A percentile compares a stretch with the other conserved stretches of the same genome.
Conservation (phyloP, 2,888 invertebrate species). For the Heliconius ethilla region DNA sequence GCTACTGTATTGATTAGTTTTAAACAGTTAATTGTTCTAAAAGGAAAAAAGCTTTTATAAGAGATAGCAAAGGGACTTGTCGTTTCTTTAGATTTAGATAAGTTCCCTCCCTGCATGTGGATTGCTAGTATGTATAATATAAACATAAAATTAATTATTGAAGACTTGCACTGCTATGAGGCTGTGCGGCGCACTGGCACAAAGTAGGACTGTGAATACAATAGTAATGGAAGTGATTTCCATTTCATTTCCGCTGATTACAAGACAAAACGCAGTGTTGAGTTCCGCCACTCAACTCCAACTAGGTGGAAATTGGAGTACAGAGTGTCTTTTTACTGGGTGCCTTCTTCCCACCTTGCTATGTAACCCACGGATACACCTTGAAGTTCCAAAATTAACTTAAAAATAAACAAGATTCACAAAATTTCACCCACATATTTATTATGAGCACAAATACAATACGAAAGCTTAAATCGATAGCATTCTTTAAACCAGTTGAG, state of each 20-base stretch:
- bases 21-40: background rate
- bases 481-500: slow-evolving; percentile 31
- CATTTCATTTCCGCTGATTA: background rate
- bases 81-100: too few species aligned
- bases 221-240: background rate
- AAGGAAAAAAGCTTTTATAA: too few species aligned
- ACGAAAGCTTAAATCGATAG: slow-evolving; percentile 28
- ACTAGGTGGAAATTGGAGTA: background rate
- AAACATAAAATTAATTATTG: too few species aligned
- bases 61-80: too few species aligned
- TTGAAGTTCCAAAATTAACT: background rate
- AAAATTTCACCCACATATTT: slow-evolving; percentile 18
- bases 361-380: too few species aligned
- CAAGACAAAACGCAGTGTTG: background rate
- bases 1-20: slow-evolving; percentile 7
- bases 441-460: slow-evolving; percentile 18
- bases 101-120: too few species aligned
- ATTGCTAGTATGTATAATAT: too few species aligned
- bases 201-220: too few species aligned
- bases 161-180: too few species aligned
- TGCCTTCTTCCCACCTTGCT: background rate
- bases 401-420: background rate
- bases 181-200: too few species aligned
- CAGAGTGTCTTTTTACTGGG: background rate
- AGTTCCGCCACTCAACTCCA: too few species aligned